A percentile compares a stretch with the other conserved stretches of the same genome.
Conservation (phyloP, 2,797 vertebrate species). For the Atherinosoma microstoma region DNA sequence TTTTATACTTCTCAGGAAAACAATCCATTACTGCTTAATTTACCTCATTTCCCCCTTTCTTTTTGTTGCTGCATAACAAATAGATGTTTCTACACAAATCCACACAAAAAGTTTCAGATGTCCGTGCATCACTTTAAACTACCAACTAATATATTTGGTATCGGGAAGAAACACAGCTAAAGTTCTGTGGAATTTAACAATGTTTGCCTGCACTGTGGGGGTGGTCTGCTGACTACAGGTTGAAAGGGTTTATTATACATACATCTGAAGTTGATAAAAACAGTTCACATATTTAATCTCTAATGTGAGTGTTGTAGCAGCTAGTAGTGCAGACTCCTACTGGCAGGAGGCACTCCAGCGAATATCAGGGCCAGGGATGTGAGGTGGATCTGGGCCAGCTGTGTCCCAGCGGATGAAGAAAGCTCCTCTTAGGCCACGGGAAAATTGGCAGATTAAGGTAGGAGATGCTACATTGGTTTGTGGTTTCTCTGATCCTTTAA, state of each 20-base stretch:
- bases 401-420: slow-evolving; percentile 56
- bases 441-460: slow-evolving; percentile 69
- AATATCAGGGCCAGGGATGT: slow-evolving; percentile 43
- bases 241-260: not conserved
- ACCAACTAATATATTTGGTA: too few relatives aligned
- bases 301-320: slow-evolving; percentile 1
- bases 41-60: too few relatives aligned
- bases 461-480: slow-evolving; percentile 46
- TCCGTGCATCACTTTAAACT: not conserved
- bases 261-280: not conserved
- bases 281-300: not conserved
- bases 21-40: too few relatives aligned
- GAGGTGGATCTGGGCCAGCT: slow-evolving; percentile 62
- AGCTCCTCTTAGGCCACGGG: slow-evolving; percentile 52
- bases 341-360: slow-evolving; percentile 38
- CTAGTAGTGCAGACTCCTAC: slow-evolving; percentile 18
- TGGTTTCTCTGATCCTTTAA: slow-evolving; percentile 44
- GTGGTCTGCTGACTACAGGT: not conserved
- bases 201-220: not conserved
- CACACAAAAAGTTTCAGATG: too few relatives aligned
- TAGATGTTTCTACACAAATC: too few relatives aligned
- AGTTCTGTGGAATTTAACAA: not conserved
- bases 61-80: too few relatives aligned
- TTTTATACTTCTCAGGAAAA: too few relatives aligned
- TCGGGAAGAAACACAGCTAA: not conserved